phyloP scores from a whole-genome alignment of 2,113 vertebrate genomes.

The Pholis gunnellus region DNA sequence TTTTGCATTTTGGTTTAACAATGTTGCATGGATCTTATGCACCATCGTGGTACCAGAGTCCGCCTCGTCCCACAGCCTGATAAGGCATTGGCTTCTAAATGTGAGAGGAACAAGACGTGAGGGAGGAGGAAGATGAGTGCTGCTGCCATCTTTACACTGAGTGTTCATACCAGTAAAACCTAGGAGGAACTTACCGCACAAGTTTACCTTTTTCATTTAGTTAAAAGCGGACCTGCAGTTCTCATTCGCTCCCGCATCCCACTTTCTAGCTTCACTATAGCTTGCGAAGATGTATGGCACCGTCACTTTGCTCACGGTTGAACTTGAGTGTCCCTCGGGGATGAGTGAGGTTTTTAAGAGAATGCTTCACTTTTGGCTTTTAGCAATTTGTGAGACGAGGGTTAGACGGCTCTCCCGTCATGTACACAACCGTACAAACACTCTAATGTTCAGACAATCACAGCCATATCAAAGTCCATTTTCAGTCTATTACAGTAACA shows the following conservation, averaged over 20 bases:
- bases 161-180: slow-evolving; percentile 51
- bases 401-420: slow-evolving; percentile 6
- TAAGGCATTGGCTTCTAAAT: slow-evolving; percentile 32
- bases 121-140: slow-evolving; percentile 40
- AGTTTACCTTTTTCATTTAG: slow-evolving; percentile 36
- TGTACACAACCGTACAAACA: slow-evolving; percentile 10
- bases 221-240: slow-evolving; percentile 33
- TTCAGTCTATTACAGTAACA: slow-evolving; percentile 33
- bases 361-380: slow-evolving; percentile 33
- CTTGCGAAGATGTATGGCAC: slow-evolving; percentile 25
- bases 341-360: slow-evolving; percentile 16
- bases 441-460: slow-evolving; percentile 75
- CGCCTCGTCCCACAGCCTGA: slow-evolving; percentile 34
- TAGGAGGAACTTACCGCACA: slow-evolving; percentile 40
- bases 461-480: slow-evolving; percentile 41
- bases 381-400: slow-evolving; percentile 11
- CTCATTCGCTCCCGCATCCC: slow-evolving; percentile 27
- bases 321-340: background rate
- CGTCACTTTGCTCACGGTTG: slow-evolving; percentile 27
- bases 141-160: slow-evolving; percentile 65
- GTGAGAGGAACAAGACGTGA: slow-evolving; percentile 16
- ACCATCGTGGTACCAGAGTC: slow-evolving; percentile 27
- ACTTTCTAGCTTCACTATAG: slow-evolving; percentile 30
- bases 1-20: slow-evolving; percentile 37
- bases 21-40: slow-evolving; percentile 30